Percentiles rank a stretch among this genome's conserved stretches.
Evolutionary conservation across 2,888 invertebrate genomes (phyloP).

Genomic region (Parapristionchus giblindavisi): DNA sequence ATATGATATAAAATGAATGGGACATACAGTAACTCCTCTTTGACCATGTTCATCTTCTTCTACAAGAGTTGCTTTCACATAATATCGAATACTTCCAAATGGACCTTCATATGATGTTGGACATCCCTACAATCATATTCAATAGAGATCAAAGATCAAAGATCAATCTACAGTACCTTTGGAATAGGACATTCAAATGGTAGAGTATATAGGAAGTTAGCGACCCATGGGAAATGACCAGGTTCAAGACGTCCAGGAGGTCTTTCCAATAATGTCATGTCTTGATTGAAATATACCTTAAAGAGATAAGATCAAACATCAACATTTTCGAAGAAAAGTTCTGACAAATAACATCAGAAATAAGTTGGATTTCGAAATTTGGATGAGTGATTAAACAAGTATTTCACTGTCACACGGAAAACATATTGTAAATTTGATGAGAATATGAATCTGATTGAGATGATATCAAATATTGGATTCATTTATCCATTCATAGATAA

Average conservation of each 20-base stretch:
- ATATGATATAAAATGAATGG: no score
- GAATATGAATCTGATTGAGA: no score
- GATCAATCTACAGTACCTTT: conserved; percentile 44
- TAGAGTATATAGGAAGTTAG: conserved; percentile 61
- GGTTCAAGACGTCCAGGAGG: conserved; percentile 67
- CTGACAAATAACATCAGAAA: background rate
- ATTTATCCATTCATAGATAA: no score
- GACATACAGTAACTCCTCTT: conserved; percentile 35
- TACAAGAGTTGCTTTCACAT: conserved; percentile 62
- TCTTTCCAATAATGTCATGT: conserved; percentile 66
- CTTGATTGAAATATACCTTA: conserved; percentile 65
- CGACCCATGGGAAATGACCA: conserved; percentile 67
- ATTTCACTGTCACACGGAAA: background rate
- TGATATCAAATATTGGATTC: no score
- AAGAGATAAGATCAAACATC: background rate
- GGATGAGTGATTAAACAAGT: background rate
- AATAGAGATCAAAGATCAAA: background rate
- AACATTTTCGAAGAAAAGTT: background rate
- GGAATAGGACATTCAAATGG: conserved; percentile 68
- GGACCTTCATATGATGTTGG: conserved; percentile 66
- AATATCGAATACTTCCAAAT: conserved; percentile 66
- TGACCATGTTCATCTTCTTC: conserved; percentile 52
- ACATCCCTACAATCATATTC: conserved; percentile 51
- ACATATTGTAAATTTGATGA: no score
- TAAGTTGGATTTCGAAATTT: no score